phyloP scores from a whole-genome alignment of 2,113 vertebrate genomes.

The Vidua macroura region DNA sequence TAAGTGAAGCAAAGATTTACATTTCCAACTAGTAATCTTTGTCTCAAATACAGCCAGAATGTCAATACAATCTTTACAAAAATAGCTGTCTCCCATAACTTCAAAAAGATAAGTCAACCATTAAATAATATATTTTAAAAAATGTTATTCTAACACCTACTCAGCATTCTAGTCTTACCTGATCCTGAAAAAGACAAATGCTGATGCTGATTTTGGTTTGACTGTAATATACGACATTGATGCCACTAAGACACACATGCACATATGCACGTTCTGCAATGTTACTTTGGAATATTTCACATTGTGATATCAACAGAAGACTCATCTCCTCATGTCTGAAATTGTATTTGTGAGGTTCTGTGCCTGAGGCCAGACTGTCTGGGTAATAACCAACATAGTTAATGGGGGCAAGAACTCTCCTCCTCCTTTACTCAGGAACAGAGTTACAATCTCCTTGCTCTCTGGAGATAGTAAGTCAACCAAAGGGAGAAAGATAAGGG shows the following conservation, averaged over 20 bases:
- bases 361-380: background rate
- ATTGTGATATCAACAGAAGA: background rate
- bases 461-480: background rate
- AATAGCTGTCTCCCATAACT: background rate
- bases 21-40: background rate
- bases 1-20: background rate
- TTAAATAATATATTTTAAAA: background rate
- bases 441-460: background rate
- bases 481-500: background rate
- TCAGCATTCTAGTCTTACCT: background rate
- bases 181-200: background rate
- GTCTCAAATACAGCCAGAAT: background rate
- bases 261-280: rapidly evolving
- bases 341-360: background rate
- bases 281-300: background rate
- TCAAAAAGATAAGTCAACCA: background rate
- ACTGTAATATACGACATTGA: background rate
- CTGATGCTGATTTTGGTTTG: background rate
- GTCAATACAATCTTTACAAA: background rate
- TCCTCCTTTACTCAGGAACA: background rate
- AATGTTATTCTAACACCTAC: background rate
- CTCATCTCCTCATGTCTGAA: background rate
- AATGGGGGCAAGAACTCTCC: background rate
- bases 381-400: background rate
- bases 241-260: background rate